These are phyloP conservation scores for Myotis pilosus DNA, from an alignment of 2,797 vertebrate genomes.

Conservation along the genomic window DNA sequence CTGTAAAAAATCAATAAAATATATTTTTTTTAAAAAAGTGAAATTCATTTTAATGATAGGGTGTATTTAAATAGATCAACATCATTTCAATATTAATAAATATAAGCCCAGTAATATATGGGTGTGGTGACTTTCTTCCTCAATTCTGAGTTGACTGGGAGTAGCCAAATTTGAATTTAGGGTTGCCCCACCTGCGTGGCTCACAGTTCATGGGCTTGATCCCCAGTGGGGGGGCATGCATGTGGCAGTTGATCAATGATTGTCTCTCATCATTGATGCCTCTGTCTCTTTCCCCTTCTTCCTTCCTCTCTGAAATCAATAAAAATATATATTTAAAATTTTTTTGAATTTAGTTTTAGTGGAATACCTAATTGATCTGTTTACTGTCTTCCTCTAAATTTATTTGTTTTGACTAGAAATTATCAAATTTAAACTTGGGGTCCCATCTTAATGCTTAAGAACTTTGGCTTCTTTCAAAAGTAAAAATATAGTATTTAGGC, in stretches of 20 bases:
- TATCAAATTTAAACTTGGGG: neutral
- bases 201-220: too few relatives aligned
- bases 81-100: neutral
- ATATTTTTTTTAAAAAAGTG: too few relatives aligned
- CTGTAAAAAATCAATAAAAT: too few relatives aligned
- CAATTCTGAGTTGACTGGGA: neutral
- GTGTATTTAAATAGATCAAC: neutral
- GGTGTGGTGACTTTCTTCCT: neutral
- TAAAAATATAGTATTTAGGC: neutral
- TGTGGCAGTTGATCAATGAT: too few relatives aligned
- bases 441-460: neutral
- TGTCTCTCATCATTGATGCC: too few relatives aligned
- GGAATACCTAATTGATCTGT: neutral
- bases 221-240: too few relatives aligned
- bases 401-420: neutral
- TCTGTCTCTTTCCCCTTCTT: too few relatives aligned
- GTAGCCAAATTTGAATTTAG: neutral
- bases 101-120: neutral
- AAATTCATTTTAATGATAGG: slow-evolving; percentile 11
- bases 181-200: neutral
- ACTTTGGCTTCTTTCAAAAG: neutral
- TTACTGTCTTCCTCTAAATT: neutral
- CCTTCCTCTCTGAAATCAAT: too few relatives aligned
- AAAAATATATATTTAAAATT: too few relatives aligned
- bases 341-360: neutral